Conservation (phyloP, 1,140 invertebrate genomes). For the Leptinotarsa lineolata region DNA sequence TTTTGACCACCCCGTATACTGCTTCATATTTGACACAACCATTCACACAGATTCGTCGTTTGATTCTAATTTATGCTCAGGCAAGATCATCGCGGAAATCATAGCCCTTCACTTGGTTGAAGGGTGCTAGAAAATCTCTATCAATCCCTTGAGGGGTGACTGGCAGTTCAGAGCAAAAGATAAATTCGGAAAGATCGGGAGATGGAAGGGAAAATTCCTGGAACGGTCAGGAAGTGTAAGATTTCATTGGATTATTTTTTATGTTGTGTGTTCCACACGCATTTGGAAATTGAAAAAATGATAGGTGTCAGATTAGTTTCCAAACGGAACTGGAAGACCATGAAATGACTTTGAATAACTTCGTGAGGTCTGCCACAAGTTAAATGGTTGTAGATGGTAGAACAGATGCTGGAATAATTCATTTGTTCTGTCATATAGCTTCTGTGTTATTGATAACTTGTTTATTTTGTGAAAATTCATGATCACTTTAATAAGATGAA, state of each 20-base stretch:
- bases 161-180: not conserved
- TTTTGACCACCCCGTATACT: not conserved
- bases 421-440: too few relatives aligned
- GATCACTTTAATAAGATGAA: too few relatives aligned
- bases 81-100: not conserved
- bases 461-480: too few relatives aligned
- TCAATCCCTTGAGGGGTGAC: constrained; percentile 7
- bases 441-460: too few relatives aligned
- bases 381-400: too few relatives aligned
- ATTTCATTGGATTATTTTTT: not conserved
- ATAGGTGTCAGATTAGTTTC: not conserved
- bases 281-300: not conserved
- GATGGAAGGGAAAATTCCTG: not conserved
- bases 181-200: not conserved
- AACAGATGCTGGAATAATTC: too few relatives aligned
- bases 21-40: not conserved
- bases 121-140: not conserved
- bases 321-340: too few relatives aligned
- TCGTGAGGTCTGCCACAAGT: too few relatives aligned
- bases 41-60: not conserved
- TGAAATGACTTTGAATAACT: too few relatives aligned
- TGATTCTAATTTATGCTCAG: not conserved
- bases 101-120: constrained; percentile 1
- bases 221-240: not conserved
- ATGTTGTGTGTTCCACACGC: not conserved